Evolutionary conservation across 2,797 vertebrate species (phyloP).

Genomic region (Molossus molossus): DNA sequence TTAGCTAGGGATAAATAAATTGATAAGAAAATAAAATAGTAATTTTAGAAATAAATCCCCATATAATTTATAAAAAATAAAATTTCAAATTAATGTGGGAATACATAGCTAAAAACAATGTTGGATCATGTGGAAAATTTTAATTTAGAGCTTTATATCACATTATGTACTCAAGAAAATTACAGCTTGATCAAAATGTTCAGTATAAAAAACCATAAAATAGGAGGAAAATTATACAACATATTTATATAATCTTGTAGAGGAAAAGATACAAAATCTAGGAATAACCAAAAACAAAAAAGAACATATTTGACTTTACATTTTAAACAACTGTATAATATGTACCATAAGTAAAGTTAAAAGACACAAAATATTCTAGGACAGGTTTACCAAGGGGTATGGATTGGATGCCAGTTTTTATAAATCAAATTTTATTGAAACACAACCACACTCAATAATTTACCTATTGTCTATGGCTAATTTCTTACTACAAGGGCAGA

Average conservation of each 20-base stretch:
- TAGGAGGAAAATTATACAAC: not conserved
- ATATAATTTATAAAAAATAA: not conserved
- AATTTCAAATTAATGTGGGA: not conserved
- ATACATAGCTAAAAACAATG: not conserved
- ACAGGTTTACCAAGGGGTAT: not conserved
- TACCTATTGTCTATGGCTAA: not conserved
- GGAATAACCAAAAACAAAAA: not conserved
- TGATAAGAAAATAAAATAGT: not conserved
- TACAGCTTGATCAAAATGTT: not conserved
- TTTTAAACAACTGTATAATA: not conserved
- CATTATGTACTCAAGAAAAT: not conserved
- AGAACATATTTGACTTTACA: not conserved
- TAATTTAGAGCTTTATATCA: not conserved
- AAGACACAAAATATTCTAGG: conserved; percentile 22
- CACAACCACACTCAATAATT: not conserved
- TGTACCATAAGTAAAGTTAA: not conserved
- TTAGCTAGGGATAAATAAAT: not conserved
- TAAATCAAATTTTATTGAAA: not conserved
- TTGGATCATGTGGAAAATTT: not conserved
- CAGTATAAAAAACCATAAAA: not conserved
- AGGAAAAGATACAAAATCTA: not conserved
- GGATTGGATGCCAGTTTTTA: not conserved
- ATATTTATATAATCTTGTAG: not conserved
- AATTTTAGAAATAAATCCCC: not conserved
- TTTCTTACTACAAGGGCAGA: not conserved